Percentiles rank a stretch among this genome's conserved stretches.
Conservation (phyloP, 2,797 vertebrate genomes). For the Microhierax caerulescens region DNA sequence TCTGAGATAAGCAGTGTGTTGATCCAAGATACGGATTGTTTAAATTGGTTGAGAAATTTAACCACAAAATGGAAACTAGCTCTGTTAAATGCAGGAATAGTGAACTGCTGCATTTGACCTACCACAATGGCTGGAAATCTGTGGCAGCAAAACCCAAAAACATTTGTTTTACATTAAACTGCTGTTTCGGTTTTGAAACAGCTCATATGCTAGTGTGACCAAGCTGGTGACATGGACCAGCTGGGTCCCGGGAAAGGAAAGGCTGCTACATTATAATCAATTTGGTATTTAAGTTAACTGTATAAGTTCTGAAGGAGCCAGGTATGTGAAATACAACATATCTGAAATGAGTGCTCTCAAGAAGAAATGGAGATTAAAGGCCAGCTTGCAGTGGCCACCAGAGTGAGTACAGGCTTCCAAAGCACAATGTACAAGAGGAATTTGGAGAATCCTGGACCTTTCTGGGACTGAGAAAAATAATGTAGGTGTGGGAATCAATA, state of each 20-base stretch:
- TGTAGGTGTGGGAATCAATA: neutral
- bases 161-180: neutral
- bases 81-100: neutral
- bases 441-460: neutral
- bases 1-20: conserved; percentile 32
- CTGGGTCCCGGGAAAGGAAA: neutral
- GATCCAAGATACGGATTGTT: conserved; percentile 28
- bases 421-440: neutral
- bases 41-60: conserved; percentile 16
- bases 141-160: neutral
- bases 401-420: neutral
- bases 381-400: neutral
- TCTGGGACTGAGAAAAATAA: neutral
- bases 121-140: neutral
- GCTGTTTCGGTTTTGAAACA: neutral
- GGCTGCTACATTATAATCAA: neutral
- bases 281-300: neutral
- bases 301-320: neutral
- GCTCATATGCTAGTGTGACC: neutral
- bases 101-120: neutral
- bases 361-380: neutral
- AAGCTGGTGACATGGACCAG: rapidly evolving
- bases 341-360: neutral
- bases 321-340: neutral
- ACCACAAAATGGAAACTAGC: conserved; percentile 2